A percentile compares a stretch with the other conserved stretches of the same genome.
These are phyloP conservation scores for Odontothrips loti DNA, from an alignment of 2,888 invertebrate species.

Conservation along the genomic window DNA sequence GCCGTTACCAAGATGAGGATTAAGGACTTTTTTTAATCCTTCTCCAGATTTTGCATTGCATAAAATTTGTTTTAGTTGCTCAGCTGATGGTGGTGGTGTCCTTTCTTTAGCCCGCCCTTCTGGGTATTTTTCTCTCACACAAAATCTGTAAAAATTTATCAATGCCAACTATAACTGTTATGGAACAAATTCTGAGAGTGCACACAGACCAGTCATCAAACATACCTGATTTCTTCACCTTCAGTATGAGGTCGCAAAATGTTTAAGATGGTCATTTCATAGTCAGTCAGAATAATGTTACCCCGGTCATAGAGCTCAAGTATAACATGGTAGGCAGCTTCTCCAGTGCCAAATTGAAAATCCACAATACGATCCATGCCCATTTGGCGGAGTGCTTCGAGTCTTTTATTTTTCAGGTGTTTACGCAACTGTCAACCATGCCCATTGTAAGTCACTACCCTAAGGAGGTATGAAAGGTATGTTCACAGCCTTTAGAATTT, in stretches of 20 bases:
- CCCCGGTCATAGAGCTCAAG: slow-evolving; percentile 94
- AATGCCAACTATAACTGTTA: slow-evolving; percentile 24
- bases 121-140: slow-evolving; percentile 89
- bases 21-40: slow-evolving; percentile 72
- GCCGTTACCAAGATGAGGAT: slow-evolving; percentile 66
- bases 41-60: slow-evolving; percentile 65
- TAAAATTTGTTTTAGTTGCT: slow-evolving; percentile 58
- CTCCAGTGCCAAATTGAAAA: slow-evolving; percentile 89
- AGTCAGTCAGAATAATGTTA: slow-evolving; percentile 91
- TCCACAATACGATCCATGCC: slow-evolving; percentile 93
- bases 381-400: slow-evolving; percentile 79
- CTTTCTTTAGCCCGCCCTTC: slow-evolving; percentile 66
- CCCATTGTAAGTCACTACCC: not conserved
- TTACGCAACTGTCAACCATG: slow-evolving; percentile 73
- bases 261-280: slow-evolving; percentile 82
- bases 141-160: slow-evolving; percentile 58
- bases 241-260: slow-evolving; percentile 89
- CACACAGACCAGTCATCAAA: slow-evolving; percentile 10
- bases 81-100: slow-evolving; percentile 53
- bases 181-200: slow-evolving; percentile 28
- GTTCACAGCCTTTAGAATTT: not conserved
- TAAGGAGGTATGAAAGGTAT: not conserved
- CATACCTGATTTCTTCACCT: slow-evolving; percentile 74
- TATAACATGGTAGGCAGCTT: slow-evolving; percentile 92
- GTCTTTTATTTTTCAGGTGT: slow-evolving; percentile 90